These are phyloP conservation scores for Cynocephalus volans DNA, from an alignment of 2,113 vertebrate genomes.

Conservation along the genomic window DNA sequence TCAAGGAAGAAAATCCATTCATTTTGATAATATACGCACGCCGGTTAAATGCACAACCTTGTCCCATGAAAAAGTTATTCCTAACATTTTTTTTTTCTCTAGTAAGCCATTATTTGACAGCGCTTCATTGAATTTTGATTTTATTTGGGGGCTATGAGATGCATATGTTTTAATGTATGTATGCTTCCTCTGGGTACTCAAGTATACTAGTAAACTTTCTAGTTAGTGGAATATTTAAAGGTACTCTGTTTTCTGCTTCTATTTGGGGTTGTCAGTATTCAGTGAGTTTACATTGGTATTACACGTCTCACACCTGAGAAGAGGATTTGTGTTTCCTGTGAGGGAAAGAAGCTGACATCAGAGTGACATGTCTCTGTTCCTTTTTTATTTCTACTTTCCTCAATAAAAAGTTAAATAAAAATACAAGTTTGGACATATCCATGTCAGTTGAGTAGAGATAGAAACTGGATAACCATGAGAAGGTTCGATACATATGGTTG, in stretches of 20 bases:
- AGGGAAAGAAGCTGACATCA: neutral
- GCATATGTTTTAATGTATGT: constrained; percentile 66
- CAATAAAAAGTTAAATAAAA: constrained; percentile 15
- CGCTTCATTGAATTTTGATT: constrained; percentile 58
- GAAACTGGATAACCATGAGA: neutral
- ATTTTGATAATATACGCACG: constrained; percentile 82
- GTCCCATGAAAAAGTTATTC: constrained; percentile 79
- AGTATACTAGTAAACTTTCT: constrained; percentile 62
- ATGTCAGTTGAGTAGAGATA: constrained; percentile 38
- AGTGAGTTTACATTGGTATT: constrained; percentile 1
- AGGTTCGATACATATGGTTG: constrained; percentile 19
- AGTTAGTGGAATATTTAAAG: constrained; percentile 69
- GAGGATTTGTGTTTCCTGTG: neutral
- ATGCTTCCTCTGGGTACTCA: neutral
- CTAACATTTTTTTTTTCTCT: constrained; percentile 72
- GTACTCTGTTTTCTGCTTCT: neutral
- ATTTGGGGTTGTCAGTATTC: neutral
- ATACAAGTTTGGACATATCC: constrained; percentile 3
- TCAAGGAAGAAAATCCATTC: constrained; percentile 83
- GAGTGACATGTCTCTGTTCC: neutral
- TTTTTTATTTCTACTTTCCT: neutral
- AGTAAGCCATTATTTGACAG: constrained; percentile 79
- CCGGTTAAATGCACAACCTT: constrained; percentile 82
- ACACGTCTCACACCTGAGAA: neutral
- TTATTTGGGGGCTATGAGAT: constrained; percentile 78